Percentiles rank a stretch among this genome's conserved stretches.
Evolutionary conservation across 2,888 invertebrate species (phyloP).

Genomic region (Parnassius orleans): DNA sequence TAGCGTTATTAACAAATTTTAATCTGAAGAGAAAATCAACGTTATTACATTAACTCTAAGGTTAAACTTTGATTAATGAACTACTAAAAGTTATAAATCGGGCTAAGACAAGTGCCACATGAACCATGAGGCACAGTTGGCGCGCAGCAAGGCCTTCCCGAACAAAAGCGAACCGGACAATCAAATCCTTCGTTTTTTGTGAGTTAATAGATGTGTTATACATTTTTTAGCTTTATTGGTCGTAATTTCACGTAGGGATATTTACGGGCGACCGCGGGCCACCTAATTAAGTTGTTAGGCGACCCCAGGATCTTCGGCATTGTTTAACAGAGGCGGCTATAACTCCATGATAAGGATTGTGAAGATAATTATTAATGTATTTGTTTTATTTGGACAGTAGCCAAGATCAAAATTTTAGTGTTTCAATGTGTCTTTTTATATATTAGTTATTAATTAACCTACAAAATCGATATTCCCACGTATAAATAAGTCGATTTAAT

Average conservation of each 20-base stretch:
- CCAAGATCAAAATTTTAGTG: constrained; percentile 33
- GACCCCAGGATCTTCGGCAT: constrained; percentile 64
- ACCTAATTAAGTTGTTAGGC: constrained; percentile 80
- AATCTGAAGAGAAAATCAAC: constrained; percentile 4
- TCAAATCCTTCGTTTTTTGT: constrained; percentile 73
- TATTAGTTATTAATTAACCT: too few species aligned
- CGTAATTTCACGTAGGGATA: constrained; percentile 78
- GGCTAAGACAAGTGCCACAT: constrained; percentile 30
- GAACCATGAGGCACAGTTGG: constrained; percentile 36
- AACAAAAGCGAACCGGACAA: constrained; percentile 74
- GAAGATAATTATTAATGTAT: constrained; percentile 52
- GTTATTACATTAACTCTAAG: not conserved
- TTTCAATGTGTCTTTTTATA: constrained; percentile 10
- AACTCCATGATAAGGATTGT: constrained; percentile 65
- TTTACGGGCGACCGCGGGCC: constrained; percentile 77
- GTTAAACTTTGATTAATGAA: not conserved
- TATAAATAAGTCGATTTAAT: too few species aligned
- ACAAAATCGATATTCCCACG: too few species aligned
- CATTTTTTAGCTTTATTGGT: constrained; percentile 79
- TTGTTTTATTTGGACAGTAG: constrained; percentile 68
- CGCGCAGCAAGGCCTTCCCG: constrained; percentile 69
- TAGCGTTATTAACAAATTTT: not conserved
- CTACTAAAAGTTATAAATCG: constrained; percentile 32
- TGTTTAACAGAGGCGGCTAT: constrained; percentile 68
- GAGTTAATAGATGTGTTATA: constrained; percentile 79